A percentile compares a stretch with the other conserved stretches of the same genome.
Conservation (phyloP, 2,888 invertebrate genomes). For the Brachyopa scutellaris region DNA sequence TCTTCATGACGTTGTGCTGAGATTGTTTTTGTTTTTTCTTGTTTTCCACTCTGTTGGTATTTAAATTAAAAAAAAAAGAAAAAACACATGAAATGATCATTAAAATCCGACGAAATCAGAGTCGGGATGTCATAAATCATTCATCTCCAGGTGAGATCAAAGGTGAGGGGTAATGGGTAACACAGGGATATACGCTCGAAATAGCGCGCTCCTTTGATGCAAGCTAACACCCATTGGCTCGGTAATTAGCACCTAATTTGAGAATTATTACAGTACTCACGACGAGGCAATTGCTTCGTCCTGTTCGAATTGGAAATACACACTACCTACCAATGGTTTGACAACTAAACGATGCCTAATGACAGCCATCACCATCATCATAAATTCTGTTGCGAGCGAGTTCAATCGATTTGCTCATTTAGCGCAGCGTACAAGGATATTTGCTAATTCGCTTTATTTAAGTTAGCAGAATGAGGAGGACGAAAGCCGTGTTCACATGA, state of each 20-base stretch:
- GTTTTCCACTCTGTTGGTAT: too few species aligned
- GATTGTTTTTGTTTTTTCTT: slow-evolving; percentile 4
- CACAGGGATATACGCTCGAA: background rate
- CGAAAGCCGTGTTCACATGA: background rate
- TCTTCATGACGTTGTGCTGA: slow-evolving; percentile 42
- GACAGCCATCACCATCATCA: slow-evolving; percentile 54
- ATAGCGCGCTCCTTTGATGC: slow-evolving; percentile 21
- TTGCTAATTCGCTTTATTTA: slow-evolving; percentile 36
- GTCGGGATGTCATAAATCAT: slow-evolving; percentile 55
- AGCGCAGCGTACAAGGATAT: slow-evolving; percentile 52
- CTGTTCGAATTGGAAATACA: slow-evolving; percentile 36
- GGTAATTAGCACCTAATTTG: slow-evolving; percentile 67
- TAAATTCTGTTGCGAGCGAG: background rate
- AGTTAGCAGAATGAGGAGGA: background rate
- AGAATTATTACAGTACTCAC: too few species aligned
- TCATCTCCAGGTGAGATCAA: slow-evolving; percentile 43
- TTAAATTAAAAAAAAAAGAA: too few species aligned
- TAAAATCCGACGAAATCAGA: slow-evolving; percentile 40
- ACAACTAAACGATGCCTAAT: slow-evolving; percentile 68
- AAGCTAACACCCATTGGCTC: slow-evolving; percentile 28
- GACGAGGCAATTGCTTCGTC: background rate
- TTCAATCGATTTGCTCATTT: slow-evolving; percentile 1
- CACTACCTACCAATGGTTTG: slow-evolving; percentile 59
- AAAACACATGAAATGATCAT: slow-evolving; percentile 27
- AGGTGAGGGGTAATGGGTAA: slow-evolving; percentile 2